A percentile compares a stretch with the other conserved stretches of the same genome.
Conservation (phyloP, 1,140 invertebrate genomes). For the Trichonephila inaurata region DNA sequence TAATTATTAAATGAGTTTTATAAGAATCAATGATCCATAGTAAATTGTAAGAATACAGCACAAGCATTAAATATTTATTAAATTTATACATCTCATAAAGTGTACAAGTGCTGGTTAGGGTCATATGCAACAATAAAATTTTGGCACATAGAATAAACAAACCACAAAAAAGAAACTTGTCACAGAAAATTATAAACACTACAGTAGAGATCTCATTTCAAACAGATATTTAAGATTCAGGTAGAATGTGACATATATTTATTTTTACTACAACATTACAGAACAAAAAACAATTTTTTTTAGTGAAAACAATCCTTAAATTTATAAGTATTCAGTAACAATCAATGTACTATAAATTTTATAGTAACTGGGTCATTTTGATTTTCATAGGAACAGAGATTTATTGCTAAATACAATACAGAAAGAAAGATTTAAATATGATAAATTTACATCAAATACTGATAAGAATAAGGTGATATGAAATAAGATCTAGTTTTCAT, state of each 20-base stretch:
- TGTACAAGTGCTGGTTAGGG: neutral
- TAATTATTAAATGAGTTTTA: too few species aligned
- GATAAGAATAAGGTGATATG: neutral
- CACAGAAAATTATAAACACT: neutral
- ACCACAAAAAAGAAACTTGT: neutral
- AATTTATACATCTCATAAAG: conserved; percentile 5
- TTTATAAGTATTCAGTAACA: neutral
- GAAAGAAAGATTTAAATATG: neutral
- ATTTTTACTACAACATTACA: neutral
- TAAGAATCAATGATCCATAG: neutral
- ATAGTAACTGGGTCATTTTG: neutral
- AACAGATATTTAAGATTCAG: neutral
- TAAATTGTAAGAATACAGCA: neutral
- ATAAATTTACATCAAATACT: neutral
- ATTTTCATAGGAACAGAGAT: neutral
- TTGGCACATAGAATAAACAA: conserved; percentile 10
- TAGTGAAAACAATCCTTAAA: conserved; percentile 2
- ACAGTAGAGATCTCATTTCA: neutral
- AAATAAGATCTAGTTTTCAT: neutral
- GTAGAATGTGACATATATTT: neutral
- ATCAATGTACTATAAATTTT: neutral
- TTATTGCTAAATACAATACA: neutral
- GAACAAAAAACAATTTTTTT: neutral
- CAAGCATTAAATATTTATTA: conserved; percentile 17
- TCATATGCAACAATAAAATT: neutral